Evolutionary conservation across 2,113 vertebrate species (phyloP).

Genomic region (Eulacestoma nigropectus): DNA sequence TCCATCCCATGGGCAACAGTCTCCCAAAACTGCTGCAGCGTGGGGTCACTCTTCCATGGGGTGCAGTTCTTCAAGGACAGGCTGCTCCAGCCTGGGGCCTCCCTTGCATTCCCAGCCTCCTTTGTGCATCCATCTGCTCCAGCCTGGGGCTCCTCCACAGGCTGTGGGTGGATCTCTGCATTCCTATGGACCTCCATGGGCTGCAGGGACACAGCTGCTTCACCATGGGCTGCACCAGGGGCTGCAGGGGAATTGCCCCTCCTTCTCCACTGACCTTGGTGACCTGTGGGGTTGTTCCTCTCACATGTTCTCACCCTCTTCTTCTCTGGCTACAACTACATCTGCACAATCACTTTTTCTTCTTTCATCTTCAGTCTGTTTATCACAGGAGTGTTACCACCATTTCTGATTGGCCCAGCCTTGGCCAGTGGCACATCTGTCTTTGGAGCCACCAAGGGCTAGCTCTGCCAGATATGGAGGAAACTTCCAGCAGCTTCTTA

Average conservation of each 20-base stretch:
- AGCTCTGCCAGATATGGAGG: background rate
- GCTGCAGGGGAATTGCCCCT: background rate
- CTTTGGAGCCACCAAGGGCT: background rate
- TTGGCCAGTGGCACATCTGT: fast-evolving
- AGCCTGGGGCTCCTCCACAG: fast-evolving
- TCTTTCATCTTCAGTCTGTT: background rate
- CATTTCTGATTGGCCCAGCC: background rate
- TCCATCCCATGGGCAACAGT: background rate
- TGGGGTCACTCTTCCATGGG: background rate
- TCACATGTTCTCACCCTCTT: fast-evolving
- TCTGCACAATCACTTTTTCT: fast-evolving
- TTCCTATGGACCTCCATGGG: fast-evolving
- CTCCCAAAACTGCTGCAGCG: background rate
- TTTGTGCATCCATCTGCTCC: background rate
- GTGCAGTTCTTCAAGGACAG: background rate
- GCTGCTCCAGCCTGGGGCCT: background rate
- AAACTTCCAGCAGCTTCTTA: background rate
- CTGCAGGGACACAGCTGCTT: background rate
- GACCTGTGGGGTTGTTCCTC: background rate
- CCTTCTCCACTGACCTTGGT: background rate
- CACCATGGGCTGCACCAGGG: fast-evolving
- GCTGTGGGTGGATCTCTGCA: background rate
- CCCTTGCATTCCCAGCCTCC: too few relatives aligned
- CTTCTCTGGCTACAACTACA: fast-evolving
- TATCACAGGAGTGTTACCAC: too few relatives aligned